Percentiles rank a stretch among this genome's conserved stretches.
Evolutionary conservation across 2,888 invertebrate genomes (phyloP).

Genomic region (Acrobeloides nanus): DNA sequence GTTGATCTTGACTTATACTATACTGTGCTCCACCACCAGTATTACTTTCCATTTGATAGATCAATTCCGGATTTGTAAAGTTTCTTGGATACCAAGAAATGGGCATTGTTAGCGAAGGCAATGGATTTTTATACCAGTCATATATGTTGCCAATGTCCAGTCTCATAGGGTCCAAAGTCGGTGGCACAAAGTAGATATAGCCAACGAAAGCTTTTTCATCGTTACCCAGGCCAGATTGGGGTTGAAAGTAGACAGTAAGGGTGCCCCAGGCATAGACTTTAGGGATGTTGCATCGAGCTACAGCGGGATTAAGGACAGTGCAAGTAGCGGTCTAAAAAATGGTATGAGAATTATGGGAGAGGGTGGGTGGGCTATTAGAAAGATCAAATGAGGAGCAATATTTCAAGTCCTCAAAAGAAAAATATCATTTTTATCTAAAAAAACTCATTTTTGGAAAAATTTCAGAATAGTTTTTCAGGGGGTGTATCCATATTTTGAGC

Average conservation of each 20-base stretch:
- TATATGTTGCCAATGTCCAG: constrained; percentile 50
- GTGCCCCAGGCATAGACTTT: constrained; percentile 53
- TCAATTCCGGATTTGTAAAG: constrained; percentile 50
- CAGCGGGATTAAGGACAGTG: constrained; percentile 44
- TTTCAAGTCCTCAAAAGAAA: background rate
- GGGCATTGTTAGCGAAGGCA: constrained; percentile 42
- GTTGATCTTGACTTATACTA: constrained; percentile 41
- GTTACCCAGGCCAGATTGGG: constrained; percentile 40
- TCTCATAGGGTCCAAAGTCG: constrained; percentile 51
- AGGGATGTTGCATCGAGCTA: constrained; percentile 49
- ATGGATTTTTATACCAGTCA: constrained; percentile 51
- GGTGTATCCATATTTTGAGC: background rate
- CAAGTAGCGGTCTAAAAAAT: constrained; percentile 38
- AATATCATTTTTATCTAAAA: background rate
- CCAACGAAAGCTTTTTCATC: constrained; percentile 53
- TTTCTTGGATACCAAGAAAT: constrained; percentile 52
- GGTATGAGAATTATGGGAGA: background rate
- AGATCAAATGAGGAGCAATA: background rate
- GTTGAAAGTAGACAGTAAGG: constrained; percentile 51
- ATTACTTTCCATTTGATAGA: constrained; percentile 32
- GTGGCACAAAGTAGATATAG: constrained; percentile 53
- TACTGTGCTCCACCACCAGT: too few relatives aligned
- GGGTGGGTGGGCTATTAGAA: background rate
- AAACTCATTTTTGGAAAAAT: too few relatives aligned
- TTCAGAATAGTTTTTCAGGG: background rate